Evolutionary conservation across 2,888 invertebrate species (phyloP), one percentile per base, ranked within the genome.

Genomic region (Chrysolina oricalcia): DNA sequence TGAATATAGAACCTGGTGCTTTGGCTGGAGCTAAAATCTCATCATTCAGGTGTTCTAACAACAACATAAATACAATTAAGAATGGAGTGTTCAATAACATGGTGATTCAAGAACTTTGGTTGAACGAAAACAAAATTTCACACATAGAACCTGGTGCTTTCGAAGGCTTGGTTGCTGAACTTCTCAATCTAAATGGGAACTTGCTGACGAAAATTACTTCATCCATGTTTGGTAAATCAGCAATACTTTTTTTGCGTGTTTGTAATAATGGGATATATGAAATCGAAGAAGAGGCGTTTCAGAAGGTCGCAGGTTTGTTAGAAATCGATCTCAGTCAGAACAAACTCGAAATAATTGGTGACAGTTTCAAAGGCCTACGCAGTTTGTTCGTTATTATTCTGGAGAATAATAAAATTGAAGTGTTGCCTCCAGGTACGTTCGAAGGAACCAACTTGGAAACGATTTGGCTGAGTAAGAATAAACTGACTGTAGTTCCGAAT

Each of bases 111-210:
- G 40, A 46, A 10, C 35, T 64, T 40, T 50, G 27, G 11, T 50
- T 64, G 9, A 40, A 17, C 5, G 27, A 15, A 5, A 71, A 71
- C 40, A 15, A 23, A 17, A 71, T 71, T 17, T 48, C 27, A 5
- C n/a, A 48, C 46, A 71, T 71, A 5, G 71, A 71, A 64, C 64
- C 46, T 3, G 50, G 71, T 6, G 63, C 71, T 40, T 62, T 71
- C 11, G 64, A 35, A n/a, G 56, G 43, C 17, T 11, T 56, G 19
- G 21, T 50, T 27, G 64, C 41, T 21, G 17, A 64, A 35, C 27
- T 11, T 8, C 23, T 71, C 23, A 17, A 27, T n/a, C 23, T 71
- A 6, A 71, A 35, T 15, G 71, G 64, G 48, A 71, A 71, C 46
- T 6, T 27, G 10, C 35, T 71, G 15, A 0, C 43, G n/a, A 50